Base-by-base conservation (phyloP, 2,797 vertebrate genomes). In the Intellagama lesueurii region DNA sequence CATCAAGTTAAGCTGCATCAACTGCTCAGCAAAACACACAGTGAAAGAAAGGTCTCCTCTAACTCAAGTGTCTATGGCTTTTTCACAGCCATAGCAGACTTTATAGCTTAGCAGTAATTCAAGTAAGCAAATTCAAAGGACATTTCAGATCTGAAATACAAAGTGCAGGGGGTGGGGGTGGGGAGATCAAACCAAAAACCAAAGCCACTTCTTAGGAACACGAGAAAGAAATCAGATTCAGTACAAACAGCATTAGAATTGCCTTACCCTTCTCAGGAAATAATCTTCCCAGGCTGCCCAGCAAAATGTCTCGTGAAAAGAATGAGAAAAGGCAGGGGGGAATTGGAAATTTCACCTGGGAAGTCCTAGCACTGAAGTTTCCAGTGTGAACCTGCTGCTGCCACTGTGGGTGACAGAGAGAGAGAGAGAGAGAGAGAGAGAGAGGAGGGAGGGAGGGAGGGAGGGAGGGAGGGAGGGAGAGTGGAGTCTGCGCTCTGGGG, bases 251-350 rank as follows among this genome's bases (percentile, higher is more conserved):
- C 87, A 91, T 92, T 93, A 93, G 94, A 93, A 89, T 77, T 24
- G 80, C 89, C 96, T 97, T 97, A 97, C 97, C 96, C 95, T 96
- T 89, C 92, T 93, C 87, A 90, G 92, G 94, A 95, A 94, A 96
- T 87, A 73, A 91, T 14, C 86, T 94, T 95, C 68, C 92, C 68
- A 93, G 85, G 87, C 79, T 91, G 89, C 91, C 91, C 85, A 93
- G 85, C 81, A 93, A 94, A 92, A 85, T 92, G 88, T 89, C 91
- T 92, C 94, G 90, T 96, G 91, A 91, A 90, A 93, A 92, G 89
- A 95, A 95, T 7, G 4, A 28, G 0, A 90, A 91, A 79, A 90
- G 40, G 69, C 32, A 88, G 89, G 89, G 75, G 52, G 92, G 77
- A 56, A 90, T 90, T 69, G 32, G 83, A 64, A 81, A 91, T 92